Evolutionary conservation across 1,140 invertebrate genomes (phyloP).

Genomic region (Drosophila tristis): DNA sequence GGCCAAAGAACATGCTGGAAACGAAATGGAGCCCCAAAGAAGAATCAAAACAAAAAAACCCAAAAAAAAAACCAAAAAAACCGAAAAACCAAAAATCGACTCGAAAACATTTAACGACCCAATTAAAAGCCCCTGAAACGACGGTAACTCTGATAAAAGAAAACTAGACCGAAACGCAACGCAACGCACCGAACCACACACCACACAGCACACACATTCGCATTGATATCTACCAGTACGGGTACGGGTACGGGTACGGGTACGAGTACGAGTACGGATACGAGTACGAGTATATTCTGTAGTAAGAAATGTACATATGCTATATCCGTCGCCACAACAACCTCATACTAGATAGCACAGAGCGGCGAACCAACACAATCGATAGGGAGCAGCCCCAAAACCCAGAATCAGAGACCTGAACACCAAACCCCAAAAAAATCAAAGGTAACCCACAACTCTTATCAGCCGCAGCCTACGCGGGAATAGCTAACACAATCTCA

Average conservation of each 20-base stretch:
- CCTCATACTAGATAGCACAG: slow-evolving; percentile 37
- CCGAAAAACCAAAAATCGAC: slow-evolving; percentile 20
- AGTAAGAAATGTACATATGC: slow-evolving; percentile 67
- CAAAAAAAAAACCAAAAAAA: slow-evolving; percentile 33
- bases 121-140: slow-evolving; percentile 71
- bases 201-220: slow-evolving; percentile 41
- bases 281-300: neutral
- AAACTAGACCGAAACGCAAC: slow-evolving; percentile 36
- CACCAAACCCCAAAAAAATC: slow-evolving; percentile 39
- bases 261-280: too few species aligned
- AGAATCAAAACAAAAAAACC: slow-evolving; percentile 15
- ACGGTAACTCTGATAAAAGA: slow-evolving; percentile 65
- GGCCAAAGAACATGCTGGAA: too few species aligned
- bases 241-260: too few species aligned
- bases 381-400: slow-evolving; percentile 28
- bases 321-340: slow-evolving; percentile 35
- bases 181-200: neutral
- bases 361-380: slow-evolving; percentile 36
- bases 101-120: slow-evolving; percentile 73
- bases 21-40: too few species aligned
- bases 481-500: neutral
- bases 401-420: slow-evolving; percentile 57
- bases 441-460: slow-evolving; percentile 70
- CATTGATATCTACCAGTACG: slow-evolving; percentile 36
- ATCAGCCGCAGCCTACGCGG: slow-evolving; percentile 47